Base-by-base conservation (phyloP, 2,888 invertebrate genomes). In the Pocota personata region DNA sequence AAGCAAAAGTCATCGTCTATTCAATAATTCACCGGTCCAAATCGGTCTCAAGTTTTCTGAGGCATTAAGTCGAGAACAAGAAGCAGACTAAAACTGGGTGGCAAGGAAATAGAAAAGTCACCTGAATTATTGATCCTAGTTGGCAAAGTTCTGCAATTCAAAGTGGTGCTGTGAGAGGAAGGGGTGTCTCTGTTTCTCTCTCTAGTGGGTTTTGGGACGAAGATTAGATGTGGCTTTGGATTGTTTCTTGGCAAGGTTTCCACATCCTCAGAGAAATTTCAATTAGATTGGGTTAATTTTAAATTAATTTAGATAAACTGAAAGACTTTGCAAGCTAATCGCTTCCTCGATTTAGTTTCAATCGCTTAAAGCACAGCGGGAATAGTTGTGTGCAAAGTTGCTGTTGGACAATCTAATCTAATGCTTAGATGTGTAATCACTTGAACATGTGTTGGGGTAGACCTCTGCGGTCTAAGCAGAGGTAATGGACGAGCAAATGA, bases 121-220 rank as follows among this genome's bases (percentile, higher is more conserved):
- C 86, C 82, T 86, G 86, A 86, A 86, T 82, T 82, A 86, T 86
- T 86, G 80, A 86, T 86, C 67, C 64, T 77, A 72, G 86, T 86
- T 86, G 76, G 82, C 72, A 82, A 86, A 86, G 82, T 77, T 86
- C 12, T 76, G 55, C 80, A 71, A 72, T 76, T 72, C 71, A 66
- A 72, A 76, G 58, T 76, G 75, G 19, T 46, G 7, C 6, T 37
- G 16, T 30, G 6, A 7, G 19, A 16, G 37, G 19, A 5, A 37
- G 48, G 48, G 37, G 35, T 37, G 37, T 27, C 10, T 10, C 32
- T 35, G 10, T 10, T 21, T 16, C 14, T 57, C 16, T 48, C 12
- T 48, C 16, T 35, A 35, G 40, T 55, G 64, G 67, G 27, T 73
- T 58, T 35, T 43, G 12, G 50, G 60, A 75, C 55, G 30, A 64